These are phyloP conservation scores for Teleogryllus occipitalis DNA, from an alignment of 1,140 invertebrate genomes.

Conservation along the genomic window DNA sequence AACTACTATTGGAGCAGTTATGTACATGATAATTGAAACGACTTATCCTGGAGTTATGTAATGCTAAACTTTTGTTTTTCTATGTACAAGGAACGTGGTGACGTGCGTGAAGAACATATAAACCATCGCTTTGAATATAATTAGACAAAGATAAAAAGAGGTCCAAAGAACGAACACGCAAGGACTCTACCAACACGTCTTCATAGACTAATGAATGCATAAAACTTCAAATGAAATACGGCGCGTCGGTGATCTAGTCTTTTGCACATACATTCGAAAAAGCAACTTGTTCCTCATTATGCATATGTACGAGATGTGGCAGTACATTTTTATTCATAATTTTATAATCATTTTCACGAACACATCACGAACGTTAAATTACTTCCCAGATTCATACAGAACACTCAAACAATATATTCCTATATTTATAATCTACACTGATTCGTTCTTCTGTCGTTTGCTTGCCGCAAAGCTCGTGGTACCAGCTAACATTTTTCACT, in stretches of 20 bases:
- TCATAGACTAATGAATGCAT: not conserved
- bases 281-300: not conserved
- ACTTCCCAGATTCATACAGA: not conserved
- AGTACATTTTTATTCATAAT: not conserved
- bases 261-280: not conserved
- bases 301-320: too few relatives aligned
- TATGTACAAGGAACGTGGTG: not conserved
- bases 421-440: not conserved
- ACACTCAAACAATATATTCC: not conserved
- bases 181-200: not conserved
- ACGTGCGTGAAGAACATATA: too few relatives aligned
- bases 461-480: too few relatives aligned
- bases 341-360: not conserved
- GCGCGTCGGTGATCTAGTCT: not conserved
- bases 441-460: not conserved
- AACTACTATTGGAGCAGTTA: not conserved
- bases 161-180: not conserved
- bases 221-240: not conserved
- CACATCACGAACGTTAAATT: not conserved
- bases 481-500: too few relatives aligned
- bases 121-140: too few relatives aligned
- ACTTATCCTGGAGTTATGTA: too few relatives aligned
- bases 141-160: too few relatives aligned
- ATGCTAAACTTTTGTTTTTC: not conserved
- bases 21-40: too few relatives aligned